Evolutionary conservation across 2,888 invertebrate genomes (phyloP).

Genomic region (Epistrophe grossulariae): DNA sequence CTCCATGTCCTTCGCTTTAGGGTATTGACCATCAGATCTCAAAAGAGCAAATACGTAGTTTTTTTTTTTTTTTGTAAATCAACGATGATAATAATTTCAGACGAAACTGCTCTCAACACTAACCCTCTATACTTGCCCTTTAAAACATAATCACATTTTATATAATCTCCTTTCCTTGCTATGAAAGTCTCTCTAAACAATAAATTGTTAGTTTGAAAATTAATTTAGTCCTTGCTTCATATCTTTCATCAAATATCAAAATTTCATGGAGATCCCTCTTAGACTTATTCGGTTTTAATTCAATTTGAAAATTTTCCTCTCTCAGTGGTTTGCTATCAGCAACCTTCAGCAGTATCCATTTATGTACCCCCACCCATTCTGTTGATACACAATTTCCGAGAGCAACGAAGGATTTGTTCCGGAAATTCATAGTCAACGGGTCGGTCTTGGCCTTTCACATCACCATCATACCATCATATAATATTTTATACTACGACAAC

Average conservation of each 20-base stretch:
- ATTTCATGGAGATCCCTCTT: constrained; percentile 11
- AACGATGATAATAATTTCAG: neutral
- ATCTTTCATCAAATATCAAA: constrained; percentile 47
- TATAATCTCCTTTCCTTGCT: constrained; percentile 5
- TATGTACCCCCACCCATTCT: neutral
- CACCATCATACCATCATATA: constrained; percentile 25
- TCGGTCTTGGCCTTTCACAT: neutral
- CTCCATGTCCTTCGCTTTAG: no score
- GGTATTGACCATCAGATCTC: no score
- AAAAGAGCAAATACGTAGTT: no score
- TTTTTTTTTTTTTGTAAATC: no score
- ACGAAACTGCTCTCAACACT: neutral
- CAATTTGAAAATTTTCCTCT: constrained; percentile 47
- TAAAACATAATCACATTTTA: constrained; percentile 10
- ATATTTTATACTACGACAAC: neutral
- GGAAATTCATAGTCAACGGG: constrained; percentile 32
- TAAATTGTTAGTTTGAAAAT: constrained; percentile 34
- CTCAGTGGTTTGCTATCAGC: constrained; percentile 34
- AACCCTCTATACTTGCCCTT: neutral
- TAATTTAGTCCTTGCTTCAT: constrained; percentile 33
- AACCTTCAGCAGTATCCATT: constrained; percentile 14
- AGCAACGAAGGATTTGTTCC: constrained; percentile 38
- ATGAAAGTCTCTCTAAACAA: constrained; percentile 9
- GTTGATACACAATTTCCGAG: constrained; percentile 9
- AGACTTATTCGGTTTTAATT: constrained; percentile 41